Evolutionary conservation across 2,113 vertebrate genomes (phyloP), one percentile per base, ranked within the genome.

Genomic region (Formicarius rufipectus): DNA sequence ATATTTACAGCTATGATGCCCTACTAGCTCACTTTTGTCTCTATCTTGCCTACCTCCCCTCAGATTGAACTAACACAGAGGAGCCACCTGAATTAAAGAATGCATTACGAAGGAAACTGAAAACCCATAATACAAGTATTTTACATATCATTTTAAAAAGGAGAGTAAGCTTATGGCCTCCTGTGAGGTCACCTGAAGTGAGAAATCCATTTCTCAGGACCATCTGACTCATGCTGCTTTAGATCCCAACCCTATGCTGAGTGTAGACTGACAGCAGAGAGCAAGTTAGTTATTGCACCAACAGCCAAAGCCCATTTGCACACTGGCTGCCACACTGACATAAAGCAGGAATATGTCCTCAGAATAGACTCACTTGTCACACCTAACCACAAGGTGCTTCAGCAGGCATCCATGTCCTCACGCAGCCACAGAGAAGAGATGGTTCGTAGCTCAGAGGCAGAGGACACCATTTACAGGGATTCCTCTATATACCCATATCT

Each of bases 401-500:
- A 68, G 44, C 33, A 47, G 19, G 69, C 66, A 87, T 37, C 28
- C 40, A 28, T 17, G 68, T 39, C 73, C 68, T 64, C 62, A 58
- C 0, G 0, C 58, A 86, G 45, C 21, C 77, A 42, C 60, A 19
- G 33, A 6, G 1, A 81, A 44, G 8, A 5, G 4, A 56, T 0
- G 0, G 31, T 6, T 64, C 20, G 49, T 2, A 72, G 35, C 12
- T 62, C 63, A 91, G 83, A 62, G 30, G 40, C 28, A 72, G 18
- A 33, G 58, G 66, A 76, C 42, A 50, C 3, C 47, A 14, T 49
- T 24, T 3, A 14, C 14, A 53, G 9, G 7, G 23, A 82, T 71
- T 93, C 30, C 33, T 63, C 42, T 28, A 49, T 14, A 37, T 12
- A 37, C 9, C 28, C 64, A 64, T 30, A 78, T 4, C 28, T 39